Conservation (phyloP, 2,888 invertebrate species). For the Laothoe populi region DNA sequence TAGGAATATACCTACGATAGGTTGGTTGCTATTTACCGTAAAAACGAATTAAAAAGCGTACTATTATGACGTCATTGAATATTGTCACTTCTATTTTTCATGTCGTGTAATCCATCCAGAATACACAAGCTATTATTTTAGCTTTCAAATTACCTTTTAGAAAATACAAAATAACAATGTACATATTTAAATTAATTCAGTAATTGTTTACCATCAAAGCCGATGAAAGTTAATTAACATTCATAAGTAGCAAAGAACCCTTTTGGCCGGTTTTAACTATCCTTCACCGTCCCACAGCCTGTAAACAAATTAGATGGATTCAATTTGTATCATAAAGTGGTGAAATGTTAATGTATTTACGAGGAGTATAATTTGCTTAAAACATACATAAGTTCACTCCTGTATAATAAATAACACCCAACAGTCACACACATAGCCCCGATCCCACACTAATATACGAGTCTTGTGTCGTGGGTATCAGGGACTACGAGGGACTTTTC, state of each 20-base stretch:
- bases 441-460: no score
- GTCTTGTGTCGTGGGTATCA: no score
- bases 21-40: no score
- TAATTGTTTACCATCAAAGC: constrained; percentile 20
- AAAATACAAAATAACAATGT: not conserved
- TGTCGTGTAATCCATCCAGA: no score
- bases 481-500: no score
- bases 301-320: constrained; percentile 35
- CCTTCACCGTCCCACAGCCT: constrained; percentile 35
- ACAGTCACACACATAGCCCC: no score
- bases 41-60: no score
- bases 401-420: no score
- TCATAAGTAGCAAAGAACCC: constrained; percentile 33
- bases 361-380: no score
- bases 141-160: not conserved
- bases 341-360: constrained; percentile 14
- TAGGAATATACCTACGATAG: no score
- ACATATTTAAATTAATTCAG: constrained; percentile 7
- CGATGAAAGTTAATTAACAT: constrained; percentile 31
- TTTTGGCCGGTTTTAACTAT: constrained; percentile 32
- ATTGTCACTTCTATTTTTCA: no score
- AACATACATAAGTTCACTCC: not conserved
- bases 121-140: not conserved
- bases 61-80: no score
- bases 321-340: constrained; percentile 32